Conservation (phyloP, 2,113 vertebrate species). For the Chlamydotis undulata region DNA sequence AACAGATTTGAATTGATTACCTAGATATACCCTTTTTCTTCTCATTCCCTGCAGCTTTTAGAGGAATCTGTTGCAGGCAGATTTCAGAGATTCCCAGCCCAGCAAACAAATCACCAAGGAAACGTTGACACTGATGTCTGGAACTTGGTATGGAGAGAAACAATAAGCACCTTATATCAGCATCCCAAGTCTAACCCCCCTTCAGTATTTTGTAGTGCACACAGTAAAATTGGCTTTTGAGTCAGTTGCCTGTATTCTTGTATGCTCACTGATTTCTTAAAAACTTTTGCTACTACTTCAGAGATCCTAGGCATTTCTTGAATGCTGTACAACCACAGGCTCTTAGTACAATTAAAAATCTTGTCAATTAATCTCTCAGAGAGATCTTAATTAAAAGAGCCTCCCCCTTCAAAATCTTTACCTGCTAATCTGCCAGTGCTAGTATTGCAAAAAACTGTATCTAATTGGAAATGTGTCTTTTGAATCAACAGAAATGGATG, state of each 20-base stretch:
- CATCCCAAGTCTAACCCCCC: neutral
- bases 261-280: neutral
- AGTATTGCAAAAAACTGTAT: neutral
- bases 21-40: neutral
- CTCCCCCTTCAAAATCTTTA: neutral
- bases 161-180: neutral
- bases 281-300: neutral
- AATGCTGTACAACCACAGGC: neutral
- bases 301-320: neutral
- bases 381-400: neutral
- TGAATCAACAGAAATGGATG: neutral
- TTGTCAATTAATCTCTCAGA: neutral
- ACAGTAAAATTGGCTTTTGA: neutral
- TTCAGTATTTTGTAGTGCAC: neutral
- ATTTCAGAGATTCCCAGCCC: neutral
- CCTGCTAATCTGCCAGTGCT: neutral
- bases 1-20: neutral
- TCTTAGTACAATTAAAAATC: neutral
- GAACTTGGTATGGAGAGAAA: neutral
- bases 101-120: conserved; percentile 22
- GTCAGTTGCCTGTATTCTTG: neutral
- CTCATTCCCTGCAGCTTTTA: neutral
- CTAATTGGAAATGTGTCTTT: neutral
- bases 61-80: neutral
- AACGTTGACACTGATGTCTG: conserved; percentile 15